Evolutionary conservation across 1,140 invertebrate species (phyloP), one percentile per base, ranked within the genome.

Genomic region (Bilobella aurantiaca): DNA sequence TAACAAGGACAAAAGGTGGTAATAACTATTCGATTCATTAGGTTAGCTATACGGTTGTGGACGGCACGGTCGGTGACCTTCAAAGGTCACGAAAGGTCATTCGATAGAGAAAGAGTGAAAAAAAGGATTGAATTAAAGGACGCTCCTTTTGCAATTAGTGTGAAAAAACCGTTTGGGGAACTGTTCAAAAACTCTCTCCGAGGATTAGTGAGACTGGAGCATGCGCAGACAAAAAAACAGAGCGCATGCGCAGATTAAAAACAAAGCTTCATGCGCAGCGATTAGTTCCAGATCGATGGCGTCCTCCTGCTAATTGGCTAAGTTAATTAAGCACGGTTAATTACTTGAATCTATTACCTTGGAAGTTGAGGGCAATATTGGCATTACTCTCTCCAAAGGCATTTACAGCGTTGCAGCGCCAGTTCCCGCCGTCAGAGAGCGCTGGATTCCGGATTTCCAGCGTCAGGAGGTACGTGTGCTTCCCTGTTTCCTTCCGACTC

Each of bases 301-400:
- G n/a, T n/a, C n/a, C n/a, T 53, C 49, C 23, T 14, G 49, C 12
- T 18, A 42, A 8, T 42, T 12, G 37, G 49, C 8, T 8, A 53
- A 12, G 3, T 23, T 12, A 23, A 14, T 59, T 59, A 23, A 59
- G 3, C 29, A 30, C 12, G 5, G 28, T n/a, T 31, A 57, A 53
- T 25, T 12, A 53, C 8, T 47, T 56, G 46, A 29, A 21, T 63
- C 58, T 91, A n/a, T n/a, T n/a, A 93, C 92, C 93, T 91, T 95
- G 91, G 83, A 98, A 97, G 80, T 99, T 99, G 73, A 99, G 87
- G 73, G 94, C 92, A 81, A 99, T 98, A 83, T 98, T 99, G 72
- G 96, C 96, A 84, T 98, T 99, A 80, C 93, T 96, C 84, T 99
- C 96, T 78, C 96, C 96, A 78, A 89, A 89, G 78, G 89, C 86